Conservation (phyloP, 2,797 vertebrate species). For the Spinibarbus caldwelli region DNA sequence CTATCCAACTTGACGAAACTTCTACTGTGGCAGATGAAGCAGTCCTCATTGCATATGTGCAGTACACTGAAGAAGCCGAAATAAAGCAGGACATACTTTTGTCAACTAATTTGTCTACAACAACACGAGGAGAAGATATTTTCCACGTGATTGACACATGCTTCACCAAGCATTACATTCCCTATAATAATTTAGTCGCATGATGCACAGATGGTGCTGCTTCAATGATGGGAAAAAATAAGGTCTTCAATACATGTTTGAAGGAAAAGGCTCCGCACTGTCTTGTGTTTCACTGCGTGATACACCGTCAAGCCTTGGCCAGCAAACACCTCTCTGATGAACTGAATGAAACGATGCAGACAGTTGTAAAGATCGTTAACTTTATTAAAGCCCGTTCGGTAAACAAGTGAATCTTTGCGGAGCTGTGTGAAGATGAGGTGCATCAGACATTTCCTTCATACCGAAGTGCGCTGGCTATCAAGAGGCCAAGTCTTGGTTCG, state of each 20-base stretch:
- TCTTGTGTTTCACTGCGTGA: background rate
- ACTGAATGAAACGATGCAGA: background rate
- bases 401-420: background rate
- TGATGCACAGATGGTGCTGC: background rate
- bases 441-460: conserved; percentile 6
- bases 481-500: background rate
- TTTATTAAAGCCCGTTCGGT: background rate
- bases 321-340: background rate
- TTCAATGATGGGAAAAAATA: background rate
- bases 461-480: background rate
- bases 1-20: background rate
- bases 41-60: background rate
- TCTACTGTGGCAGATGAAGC: background rate
- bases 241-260: background rate
- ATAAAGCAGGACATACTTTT: background rate
- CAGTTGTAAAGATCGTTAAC: background rate
- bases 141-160: background rate
- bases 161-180: background rate
- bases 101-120: background rate
- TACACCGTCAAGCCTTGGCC: background rate
- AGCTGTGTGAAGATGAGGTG: background rate
- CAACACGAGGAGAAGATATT: background rate
- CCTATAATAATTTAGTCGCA: background rate
- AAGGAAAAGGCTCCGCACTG: background rate
- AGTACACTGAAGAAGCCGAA: background rate